Evolutionary conservation across 2,888 invertebrate species (phyloP), one percentile per base, ranked within the genome.

Genomic region (Strigamia crassipes): DNA sequence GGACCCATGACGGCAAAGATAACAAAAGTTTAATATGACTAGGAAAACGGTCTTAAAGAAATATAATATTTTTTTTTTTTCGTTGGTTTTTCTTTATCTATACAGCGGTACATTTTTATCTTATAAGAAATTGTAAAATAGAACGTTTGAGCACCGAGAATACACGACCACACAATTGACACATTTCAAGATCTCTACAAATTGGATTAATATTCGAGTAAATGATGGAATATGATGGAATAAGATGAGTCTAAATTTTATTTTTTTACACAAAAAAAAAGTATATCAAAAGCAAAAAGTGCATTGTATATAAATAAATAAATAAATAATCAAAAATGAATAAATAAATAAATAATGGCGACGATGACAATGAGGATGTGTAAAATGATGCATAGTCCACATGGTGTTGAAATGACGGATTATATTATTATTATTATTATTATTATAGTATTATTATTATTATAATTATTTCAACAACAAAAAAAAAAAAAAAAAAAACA

Each of bases 61-160:
- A 73, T 73, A 73, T 23, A 73, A 73, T 73, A 31, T 31, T 73
- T 73, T 23, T 27, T 66, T 61, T 21, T 18, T 61, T 61, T 5
- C 1, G 27, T 27, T 27, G 1, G 27, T 27, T 27, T 66, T 66
- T 66, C 1, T 66, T 66, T 12, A 21, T 66, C 31, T 73, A 73
- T 73, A 56, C 56, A 56, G 56, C 56, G 27, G 73, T 31, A 73
- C 73, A 31, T 73, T 12, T 27, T 73, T 12, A 31, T 73, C 31
- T 27, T 27, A 27, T 27, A 2, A 73, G 73, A 73, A 73, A 73
- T 15, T 73, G 31, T 73, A 73, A 73, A 73, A 73, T 73, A 73
- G 73, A 73, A 31, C 73, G 73, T 73, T 73, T 73, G 73, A 73
- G 73, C 73, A 73, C 73, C 73, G 27, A 73, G 73, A 73, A 27